phyloP scores from a whole-genome alignment of 1,140 invertebrate species.

The Papilio polyxenes region DNA sequence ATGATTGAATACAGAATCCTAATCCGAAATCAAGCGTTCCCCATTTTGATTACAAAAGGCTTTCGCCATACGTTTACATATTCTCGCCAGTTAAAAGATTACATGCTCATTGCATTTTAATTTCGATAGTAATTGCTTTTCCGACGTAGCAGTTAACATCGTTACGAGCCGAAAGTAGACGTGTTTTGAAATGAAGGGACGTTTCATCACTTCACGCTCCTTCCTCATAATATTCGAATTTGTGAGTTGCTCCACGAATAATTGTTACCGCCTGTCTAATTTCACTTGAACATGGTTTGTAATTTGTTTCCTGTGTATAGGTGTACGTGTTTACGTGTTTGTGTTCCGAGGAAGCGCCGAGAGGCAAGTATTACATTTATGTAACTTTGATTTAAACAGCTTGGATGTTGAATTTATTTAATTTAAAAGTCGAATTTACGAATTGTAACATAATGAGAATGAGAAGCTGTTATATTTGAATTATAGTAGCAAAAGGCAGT shows the following conservation, averaged over 20 bases:
- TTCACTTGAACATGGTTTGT: conserved; percentile 27
- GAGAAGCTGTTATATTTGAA: too few relatives aligned
- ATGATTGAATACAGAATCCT: conserved; percentile 1
- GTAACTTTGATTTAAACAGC: conserved; percentile 3
- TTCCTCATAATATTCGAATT: conserved; percentile 37
- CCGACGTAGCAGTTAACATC: conserved; percentile 32
- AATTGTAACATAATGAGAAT: background rate
- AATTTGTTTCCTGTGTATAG: conserved; percentile 26
- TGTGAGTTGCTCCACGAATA: conserved; percentile 34
- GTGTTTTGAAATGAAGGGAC: conserved; percentile 38
- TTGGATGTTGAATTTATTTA: background rate
- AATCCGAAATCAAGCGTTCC: conserved; percentile 7
- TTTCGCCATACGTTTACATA: conserved; percentile 25
- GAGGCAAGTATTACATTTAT: conserved; percentile 20
- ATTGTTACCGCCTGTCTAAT: conserved; percentile 32
- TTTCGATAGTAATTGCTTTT: conserved; percentile 50
- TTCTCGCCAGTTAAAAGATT: conserved; percentile 47
- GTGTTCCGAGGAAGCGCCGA: conserved; percentile 24
- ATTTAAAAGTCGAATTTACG: background rate
- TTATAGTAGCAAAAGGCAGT: too few relatives aligned
- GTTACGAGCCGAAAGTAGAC: conserved; percentile 34
- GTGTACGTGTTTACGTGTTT: conserved; percentile 23
- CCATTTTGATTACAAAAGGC: conserved; percentile 31
- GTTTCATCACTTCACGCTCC: conserved; percentile 33
- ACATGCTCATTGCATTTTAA: conserved; percentile 54